Evolutionary conservation across 2,797 vertebrate genomes (phyloP).

Genomic region (Thamnophis elegans): DNA sequence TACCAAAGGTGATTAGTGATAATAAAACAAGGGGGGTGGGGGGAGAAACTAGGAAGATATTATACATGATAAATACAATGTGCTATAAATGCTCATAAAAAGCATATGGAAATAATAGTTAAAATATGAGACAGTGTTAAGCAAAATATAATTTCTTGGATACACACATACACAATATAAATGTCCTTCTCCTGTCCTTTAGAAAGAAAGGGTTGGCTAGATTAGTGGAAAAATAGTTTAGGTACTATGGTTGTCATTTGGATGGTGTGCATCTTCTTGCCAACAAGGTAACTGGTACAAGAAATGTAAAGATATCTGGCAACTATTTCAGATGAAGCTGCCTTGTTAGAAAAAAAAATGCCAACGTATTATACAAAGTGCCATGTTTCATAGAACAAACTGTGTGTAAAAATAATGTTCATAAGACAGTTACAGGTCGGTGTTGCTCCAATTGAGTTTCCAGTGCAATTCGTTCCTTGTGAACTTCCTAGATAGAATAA

Average conservation of each 20-base stretch:
- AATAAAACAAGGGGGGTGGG: conserved; percentile 61
- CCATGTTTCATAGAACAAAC: conserved; percentile 33
- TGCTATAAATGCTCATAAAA: conserved; percentile 39
- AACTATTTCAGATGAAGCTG: conserved; percentile 11
- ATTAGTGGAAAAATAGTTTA: not conserved
- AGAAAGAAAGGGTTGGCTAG: conserved; percentile 37
- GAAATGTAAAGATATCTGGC: conserved; percentile 22
- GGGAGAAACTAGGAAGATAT: not conserved
- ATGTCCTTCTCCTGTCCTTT: not conserved
- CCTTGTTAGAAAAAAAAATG: conserved; percentile 37
- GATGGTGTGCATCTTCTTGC: conserved; percentile 55
- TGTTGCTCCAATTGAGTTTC: conserved; percentile 91
- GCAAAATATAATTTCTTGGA: conserved; percentile 54
- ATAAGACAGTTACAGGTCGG: conserved; percentile 84
- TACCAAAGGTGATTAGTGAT: conserved; percentile 40
- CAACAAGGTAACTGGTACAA: conserved; percentile 39
- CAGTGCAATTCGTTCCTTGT: conserved; percentile 89
- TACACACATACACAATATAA: conserved; percentile 41
- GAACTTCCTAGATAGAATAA: conserved; percentile 81
- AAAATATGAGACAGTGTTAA: conserved; percentile 41
- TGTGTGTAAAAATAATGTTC: conserved; percentile 60
- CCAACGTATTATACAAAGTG: conserved; percentile 28
- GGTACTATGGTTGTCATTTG: conserved; percentile 45
- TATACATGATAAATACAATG: conserved; percentile 39
- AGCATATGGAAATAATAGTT: conserved; percentile 51